phyloP scores from a whole-genome alignment of 2,113 vertebrate species.

The Neofelis nebulosa region DNA sequence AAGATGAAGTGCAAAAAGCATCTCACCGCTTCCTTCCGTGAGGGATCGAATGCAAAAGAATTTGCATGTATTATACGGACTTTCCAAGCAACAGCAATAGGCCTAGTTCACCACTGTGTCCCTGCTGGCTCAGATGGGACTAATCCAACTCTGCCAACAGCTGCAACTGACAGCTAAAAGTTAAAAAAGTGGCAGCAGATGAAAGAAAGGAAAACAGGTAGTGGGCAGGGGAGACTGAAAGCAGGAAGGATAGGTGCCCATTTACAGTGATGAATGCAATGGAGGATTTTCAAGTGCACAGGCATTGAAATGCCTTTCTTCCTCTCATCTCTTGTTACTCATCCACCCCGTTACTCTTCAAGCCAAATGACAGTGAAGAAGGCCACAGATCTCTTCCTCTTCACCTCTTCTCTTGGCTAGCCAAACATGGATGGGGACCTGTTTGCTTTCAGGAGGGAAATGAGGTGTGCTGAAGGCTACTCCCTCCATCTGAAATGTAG shows the following conservation, averaged over 20 bases:
- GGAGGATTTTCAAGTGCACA: conserved; percentile 26
- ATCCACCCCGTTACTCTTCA: neutral
- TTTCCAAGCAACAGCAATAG: conserved; percentile 60
- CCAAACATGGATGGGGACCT: neutral
- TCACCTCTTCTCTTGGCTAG: neutral
- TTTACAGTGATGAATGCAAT: neutral
- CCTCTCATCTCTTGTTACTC: conserved; percentile 27
- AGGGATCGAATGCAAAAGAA: conserved; percentile 43
- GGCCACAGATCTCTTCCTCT: neutral
- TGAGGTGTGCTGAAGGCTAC: conserved; percentile 18
- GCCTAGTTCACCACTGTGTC: conserved; percentile 16
- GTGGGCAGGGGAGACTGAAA: conserved; percentile 19
- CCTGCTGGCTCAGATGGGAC: conserved; percentile 39
- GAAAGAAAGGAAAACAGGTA: conserved; percentile 23
- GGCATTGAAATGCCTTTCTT: conserved; percentile 2
- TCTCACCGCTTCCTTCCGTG: conserved; percentile 25
- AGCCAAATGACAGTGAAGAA: conserved; percentile 7
- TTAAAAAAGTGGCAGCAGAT: conserved; percentile 52
- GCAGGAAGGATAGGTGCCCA: neutral
- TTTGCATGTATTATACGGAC: conserved; percentile 33
- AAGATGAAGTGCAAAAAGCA: conserved; percentile 9
- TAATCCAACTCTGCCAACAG: conserved; percentile 55
- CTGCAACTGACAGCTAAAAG: conserved; percentile 55
- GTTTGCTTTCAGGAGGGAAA: neutral
- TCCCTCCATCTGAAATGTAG: neutral